phyloP scores from a whole-genome alignment of 2,113 vertebrate genomes.

The Rhinoderma darwinii region DNA sequence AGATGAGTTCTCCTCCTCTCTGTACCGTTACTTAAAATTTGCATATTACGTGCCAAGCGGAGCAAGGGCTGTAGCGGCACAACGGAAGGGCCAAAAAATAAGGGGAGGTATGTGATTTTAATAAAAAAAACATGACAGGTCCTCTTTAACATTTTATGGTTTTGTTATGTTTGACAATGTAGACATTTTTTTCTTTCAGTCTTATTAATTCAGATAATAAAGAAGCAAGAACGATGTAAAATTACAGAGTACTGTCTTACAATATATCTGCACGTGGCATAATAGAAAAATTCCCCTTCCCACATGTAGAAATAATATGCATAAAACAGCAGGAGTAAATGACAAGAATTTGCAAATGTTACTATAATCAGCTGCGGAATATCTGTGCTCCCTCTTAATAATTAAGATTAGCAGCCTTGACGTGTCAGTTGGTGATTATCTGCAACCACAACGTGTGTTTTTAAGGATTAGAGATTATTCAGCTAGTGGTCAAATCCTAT shows the following conservation, averaged over 20 bases:
- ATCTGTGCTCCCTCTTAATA: conserved; percentile 13
- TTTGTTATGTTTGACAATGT: background rate
- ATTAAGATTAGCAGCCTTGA: conserved; percentile 19
- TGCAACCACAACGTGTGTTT: conserved; percentile 4
- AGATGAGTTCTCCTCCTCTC: too few species aligned
- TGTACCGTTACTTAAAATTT: too few species aligned
- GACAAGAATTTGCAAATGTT: background rate
- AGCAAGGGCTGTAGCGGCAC: too few species aligned
- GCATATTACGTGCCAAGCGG: too few species aligned
- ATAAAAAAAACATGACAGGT: too few species aligned
- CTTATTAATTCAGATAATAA: background rate
- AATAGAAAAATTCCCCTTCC: background rate
- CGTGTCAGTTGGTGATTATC: conserved; percentile 6
- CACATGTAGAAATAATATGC: background rate
- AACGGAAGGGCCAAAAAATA: too few species aligned
- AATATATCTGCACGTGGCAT: background rate
- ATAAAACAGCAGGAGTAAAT: conserved; percentile 5
- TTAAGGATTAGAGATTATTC: conserved; percentile 23
- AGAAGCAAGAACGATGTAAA: background rate
- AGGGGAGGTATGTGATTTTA: too few species aligned
- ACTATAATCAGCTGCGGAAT: background rate
- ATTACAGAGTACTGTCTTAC: background rate
- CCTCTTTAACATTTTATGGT: too few species aligned
- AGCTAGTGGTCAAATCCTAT: conserved; percentile 23
- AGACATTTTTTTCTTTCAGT: background rate